A percentile compares a stretch with the other conserved stretches of the same genome.
Conservation (phyloP, 2,797 vertebrate species). For the Cephalopachus bancanus region DNA sequence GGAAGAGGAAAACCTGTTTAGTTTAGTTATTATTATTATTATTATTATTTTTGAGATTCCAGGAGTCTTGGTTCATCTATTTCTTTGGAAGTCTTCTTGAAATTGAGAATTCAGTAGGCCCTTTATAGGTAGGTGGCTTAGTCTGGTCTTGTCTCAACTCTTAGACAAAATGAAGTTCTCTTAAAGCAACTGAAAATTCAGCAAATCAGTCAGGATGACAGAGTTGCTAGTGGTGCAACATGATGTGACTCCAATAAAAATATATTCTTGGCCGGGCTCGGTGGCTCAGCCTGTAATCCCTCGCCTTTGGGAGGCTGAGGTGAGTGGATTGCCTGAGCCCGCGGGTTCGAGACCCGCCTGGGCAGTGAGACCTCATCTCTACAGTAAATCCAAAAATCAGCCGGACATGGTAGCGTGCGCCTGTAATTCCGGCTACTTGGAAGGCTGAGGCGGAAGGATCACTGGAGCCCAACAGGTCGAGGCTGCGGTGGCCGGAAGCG, state of each 20-base stretch:
- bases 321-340: too few species aligned
- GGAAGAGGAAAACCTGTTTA: not conserved
- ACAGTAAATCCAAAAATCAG: too few species aligned
- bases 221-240: not conserved
- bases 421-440: too few species aligned
- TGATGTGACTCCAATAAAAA: conserved; percentile 56
- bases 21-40: not conserved
- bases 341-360: too few species aligned
- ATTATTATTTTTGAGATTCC: not conserved
- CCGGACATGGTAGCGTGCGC: too few species aligned
- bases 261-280: conserved; percentile 13
- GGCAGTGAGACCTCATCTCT: too few species aligned
- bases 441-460: too few species aligned
- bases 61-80: not conserved
- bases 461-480: too few species aligned
- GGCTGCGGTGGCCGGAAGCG: too few species aligned
- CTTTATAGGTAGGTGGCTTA: not conserved
- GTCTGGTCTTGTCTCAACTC: not conserved
- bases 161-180: conserved; percentile 6
- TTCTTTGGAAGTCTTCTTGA: conserved; percentile 25
- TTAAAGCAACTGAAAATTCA: conserved; percentile 55
- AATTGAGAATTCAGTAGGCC: not conserved
- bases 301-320: too few species aligned
- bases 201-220: conserved; percentile 74
- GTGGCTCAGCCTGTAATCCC: too few species aligned